phyloP scores from a whole-genome alignment of 2,113 vertebrate species.

The Elephas maximus region DNA sequence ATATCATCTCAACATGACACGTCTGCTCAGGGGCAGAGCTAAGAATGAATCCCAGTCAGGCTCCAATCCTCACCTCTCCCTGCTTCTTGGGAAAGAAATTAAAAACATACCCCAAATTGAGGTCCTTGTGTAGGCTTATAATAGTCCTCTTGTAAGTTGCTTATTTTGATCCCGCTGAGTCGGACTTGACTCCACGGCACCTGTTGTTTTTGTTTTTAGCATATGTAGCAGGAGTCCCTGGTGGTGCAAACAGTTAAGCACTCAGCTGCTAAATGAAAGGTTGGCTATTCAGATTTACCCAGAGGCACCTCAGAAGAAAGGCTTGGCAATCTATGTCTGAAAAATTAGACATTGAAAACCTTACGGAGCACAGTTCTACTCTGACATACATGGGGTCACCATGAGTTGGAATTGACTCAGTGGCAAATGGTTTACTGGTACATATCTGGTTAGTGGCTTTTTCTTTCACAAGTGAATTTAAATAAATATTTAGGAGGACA shows the following conservation, averaged over 20 bases:
- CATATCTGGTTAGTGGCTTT: background rate
- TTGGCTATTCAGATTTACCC: background rate
- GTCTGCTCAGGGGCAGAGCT: background rate
- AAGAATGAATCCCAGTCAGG: background rate
- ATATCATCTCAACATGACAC: background rate
- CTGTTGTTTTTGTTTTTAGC: background rate
- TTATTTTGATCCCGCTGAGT: slow-evolving; percentile 1
- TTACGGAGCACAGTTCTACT: background rate
- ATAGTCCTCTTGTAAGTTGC: background rate
- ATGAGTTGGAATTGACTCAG: no score
- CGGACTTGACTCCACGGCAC: background rate
- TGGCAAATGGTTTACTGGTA: no score
- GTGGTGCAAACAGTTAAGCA: background rate
- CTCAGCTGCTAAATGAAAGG: background rate
- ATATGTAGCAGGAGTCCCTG: background rate
- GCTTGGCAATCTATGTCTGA: background rate
- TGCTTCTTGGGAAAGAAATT: background rate
- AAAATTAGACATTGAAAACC: background rate
- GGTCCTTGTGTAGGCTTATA: background rate
- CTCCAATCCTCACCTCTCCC: background rate
- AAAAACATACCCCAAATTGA: background rate
- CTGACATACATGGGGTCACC: background rate
- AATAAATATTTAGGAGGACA: background rate
- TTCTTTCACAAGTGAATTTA: slow-evolving; percentile 38
- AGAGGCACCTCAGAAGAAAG: background rate